Base-by-base conservation (phyloP, 2,888 invertebrate genomes). In the Latheticus oryzae region DNA sequence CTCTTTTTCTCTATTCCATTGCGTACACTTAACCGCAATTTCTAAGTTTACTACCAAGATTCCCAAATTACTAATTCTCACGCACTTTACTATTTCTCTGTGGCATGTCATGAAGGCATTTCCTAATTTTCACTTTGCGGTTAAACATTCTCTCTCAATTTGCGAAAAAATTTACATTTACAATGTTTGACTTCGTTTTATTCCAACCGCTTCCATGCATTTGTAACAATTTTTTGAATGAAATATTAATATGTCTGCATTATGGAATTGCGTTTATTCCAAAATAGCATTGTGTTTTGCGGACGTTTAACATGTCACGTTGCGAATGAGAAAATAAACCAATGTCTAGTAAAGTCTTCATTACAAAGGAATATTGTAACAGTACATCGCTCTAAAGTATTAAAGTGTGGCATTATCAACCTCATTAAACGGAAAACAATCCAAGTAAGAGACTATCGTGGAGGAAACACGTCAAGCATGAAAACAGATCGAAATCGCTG, bases 391-490 rank as follows among this genome's bases (percentile, higher is more conserved):
- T 45, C 28, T 17, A 17, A 47, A 47, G 35, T 24, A 35, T 51
- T 51, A 38, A 28, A 17, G 38, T 21, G 12, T 8, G 21, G 38
- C 28, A 51, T 51, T 51, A 51, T 19, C 30, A 51, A 51, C 19
- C 28, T 51, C 51, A 40, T 51, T 51, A 38, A 38, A 51, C 21
- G 38, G 17, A 51, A 50, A 51, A 50, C 37, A 50, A 37, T 50
- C 35, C 17, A 35, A 16, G 28, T 40, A 11, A 30, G 48, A 12
- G 13, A 35, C 24, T 48, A 48, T 48, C 48, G 23, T 8, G 35
- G 30, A 7, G 50, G 50, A 37, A 37, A 28, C 35, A 50, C 48
- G 50, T 50, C 50, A 50, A 37, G 17, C 37, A 12, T 37, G 50
- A 50, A 50, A 50, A 26, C 28, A 37, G 50, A 50, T 50, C 37